phyloP scores from a whole-genome alignment of 2,113 vertebrate genomes.

The Bothrops jararaca region DNA sequence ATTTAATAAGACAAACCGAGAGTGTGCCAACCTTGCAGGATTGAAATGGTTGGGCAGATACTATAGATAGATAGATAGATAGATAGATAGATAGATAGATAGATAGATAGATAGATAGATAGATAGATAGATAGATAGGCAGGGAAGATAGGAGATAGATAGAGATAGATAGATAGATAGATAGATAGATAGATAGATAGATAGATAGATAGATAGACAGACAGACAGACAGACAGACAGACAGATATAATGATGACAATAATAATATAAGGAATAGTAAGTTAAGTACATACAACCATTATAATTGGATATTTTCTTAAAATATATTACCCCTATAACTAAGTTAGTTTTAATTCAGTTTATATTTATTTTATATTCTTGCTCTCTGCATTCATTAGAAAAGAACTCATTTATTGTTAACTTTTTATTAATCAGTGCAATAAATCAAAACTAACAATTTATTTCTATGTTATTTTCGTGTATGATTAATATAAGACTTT shows the following conservation, averaged over 20 bases:
- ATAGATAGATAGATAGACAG: too few relatives aligned
- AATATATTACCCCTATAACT: slow-evolving; percentile 1
- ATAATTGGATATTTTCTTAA: slow-evolving; percentile 38
- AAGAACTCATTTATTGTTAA: slow-evolving; percentile 38
- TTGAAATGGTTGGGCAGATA: too few relatives aligned
- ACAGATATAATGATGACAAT: not conserved
- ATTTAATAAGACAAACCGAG: too few relatives aligned
- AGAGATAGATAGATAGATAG: too few relatives aligned
- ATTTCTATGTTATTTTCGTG: slow-evolving; percentile 29
- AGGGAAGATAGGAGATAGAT: too few relatives aligned
- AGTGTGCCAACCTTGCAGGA: too few relatives aligned
- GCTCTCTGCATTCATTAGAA: slow-evolving; percentile 30
- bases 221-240: too few relatives aligned
- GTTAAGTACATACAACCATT: slow-evolving; percentile 9
- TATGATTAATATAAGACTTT: slow-evolving; percentile 37
- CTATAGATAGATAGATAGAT: too few relatives aligned
- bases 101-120: too few relatives aligned
- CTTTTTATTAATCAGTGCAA: slow-evolving; percentile 47
- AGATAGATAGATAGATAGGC: too few relatives aligned
- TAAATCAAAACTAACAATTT: slow-evolving; percentile 33
- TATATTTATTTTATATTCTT: slow-evolving; percentile 25
- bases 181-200: too few relatives aligned
- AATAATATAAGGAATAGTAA: not conserved
- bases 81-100: too few relatives aligned
- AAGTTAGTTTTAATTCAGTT: slow-evolving; percentile 24